Evolutionary conservation across 2,797 vertebrate genomes (phyloP).

Genomic region (Malacoraja senta): DNA sequence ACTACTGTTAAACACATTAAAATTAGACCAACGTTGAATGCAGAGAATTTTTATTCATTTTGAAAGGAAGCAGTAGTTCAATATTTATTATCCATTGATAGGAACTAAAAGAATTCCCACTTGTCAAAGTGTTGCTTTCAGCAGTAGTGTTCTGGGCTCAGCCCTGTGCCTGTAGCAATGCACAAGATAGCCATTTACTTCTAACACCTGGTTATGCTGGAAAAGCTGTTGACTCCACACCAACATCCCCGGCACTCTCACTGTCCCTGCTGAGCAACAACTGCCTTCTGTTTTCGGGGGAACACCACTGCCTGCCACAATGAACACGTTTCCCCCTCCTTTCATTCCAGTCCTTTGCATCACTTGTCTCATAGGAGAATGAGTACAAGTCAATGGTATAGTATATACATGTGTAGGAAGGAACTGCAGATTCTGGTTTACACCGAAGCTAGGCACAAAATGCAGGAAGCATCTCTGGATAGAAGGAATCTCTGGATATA

Average conservation of each 20-base stretch:
- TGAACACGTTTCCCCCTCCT: background rate
- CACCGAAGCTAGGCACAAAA: too few relatives aligned
- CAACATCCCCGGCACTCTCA: background rate
- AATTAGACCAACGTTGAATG: background rate
- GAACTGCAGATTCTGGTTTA: too few relatives aligned
- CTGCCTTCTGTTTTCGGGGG: background rate
- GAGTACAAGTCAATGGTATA: too few relatives aligned
- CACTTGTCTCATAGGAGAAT: too few relatives aligned
- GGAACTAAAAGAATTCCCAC: background rate
- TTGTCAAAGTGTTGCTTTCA: background rate
- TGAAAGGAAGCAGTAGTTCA: background rate
- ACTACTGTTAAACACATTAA: background rate
- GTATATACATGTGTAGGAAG: too few relatives aligned
- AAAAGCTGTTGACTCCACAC: background rate
- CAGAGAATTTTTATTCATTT: background rate
- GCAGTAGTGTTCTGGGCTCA: background rate
- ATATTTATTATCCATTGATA: constrained; percentile 1
- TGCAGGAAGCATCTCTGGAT: too few relatives aligned
- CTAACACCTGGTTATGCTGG: background rate
- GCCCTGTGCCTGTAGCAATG: background rate
- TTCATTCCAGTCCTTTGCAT: background rate
- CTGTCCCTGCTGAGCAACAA: too few relatives aligned
- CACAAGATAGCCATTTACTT: background rate
- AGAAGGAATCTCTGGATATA: too few relatives aligned
- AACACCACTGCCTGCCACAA: background rate